Conservation (phyloP, 2,797 vertebrate genomes). For the Agapornis canus region DNA sequence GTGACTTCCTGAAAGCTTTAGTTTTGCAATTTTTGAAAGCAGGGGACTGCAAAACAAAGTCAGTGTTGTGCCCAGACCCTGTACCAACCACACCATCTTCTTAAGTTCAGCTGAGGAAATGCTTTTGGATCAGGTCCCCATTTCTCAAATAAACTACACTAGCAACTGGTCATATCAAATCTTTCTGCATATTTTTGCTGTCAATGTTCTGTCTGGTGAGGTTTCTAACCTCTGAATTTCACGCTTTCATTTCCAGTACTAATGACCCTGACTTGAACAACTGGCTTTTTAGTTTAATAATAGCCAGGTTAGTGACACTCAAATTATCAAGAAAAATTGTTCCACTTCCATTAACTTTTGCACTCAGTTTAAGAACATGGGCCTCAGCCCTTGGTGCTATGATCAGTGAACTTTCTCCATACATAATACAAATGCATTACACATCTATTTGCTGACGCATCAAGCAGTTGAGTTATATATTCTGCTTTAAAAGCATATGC, state of each 20-base stretch:
- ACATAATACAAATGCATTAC: rapidly evolving
- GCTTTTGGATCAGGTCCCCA: rapidly evolving
- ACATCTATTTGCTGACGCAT: not conserved
- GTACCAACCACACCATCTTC: not conserved
- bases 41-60: not conserved
- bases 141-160: not conserved
- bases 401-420: not conserved
- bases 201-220: not conserved
- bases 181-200: not conserved
- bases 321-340: not conserved
- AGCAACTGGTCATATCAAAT: not conserved
- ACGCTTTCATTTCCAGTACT: not conserved
- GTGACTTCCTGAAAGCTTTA: not conserved
- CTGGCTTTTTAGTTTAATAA: not conserved
- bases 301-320: not conserved
- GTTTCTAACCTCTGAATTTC: not conserved
- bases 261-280: not conserved
- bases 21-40: not conserved
- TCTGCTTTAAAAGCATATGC: not conserved
- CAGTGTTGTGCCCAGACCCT: not conserved
- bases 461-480: not conserved
- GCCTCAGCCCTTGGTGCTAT: not conserved
- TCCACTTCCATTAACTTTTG: not conserved
- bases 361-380: not conserved
- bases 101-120: not conserved